A percentile compares a stretch with the other conserved stretches of the same genome.
Evolutionary conservation across 2,797 vertebrate genomes (phyloP).

Genomic region (Cottoperca gobio): DNA sequence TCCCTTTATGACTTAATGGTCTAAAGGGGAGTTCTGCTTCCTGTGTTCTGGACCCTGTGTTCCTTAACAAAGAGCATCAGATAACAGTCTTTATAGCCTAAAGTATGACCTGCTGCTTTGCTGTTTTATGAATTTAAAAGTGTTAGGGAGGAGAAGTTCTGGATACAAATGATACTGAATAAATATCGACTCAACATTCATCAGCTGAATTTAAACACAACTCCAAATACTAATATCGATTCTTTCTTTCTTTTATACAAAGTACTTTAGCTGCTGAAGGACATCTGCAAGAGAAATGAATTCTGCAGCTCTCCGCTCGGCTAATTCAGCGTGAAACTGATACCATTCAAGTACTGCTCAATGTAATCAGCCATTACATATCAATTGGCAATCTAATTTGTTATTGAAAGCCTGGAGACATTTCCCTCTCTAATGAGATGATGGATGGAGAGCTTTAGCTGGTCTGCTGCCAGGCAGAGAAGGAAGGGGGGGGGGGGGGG

Average conservation of each 20-base stretch:
- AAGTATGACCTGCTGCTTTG: background rate
- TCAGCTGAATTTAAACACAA: too few species aligned
- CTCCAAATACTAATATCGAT: background rate
- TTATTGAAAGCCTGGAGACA: slow-evolving; percentile 38
- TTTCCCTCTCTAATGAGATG: slow-evolving; percentile 41
- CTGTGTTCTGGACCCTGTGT: slow-evolving; percentile 7
- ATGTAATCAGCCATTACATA: slow-evolving; percentile 57
- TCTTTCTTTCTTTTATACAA: background rate
- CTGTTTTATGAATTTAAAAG: background rate
- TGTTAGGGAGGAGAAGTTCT: background rate
- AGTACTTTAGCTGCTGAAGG: background rate
- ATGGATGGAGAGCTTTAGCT: slow-evolving; percentile 41
- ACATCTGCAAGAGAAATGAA: slow-evolving; percentile 3
- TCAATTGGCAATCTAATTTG: slow-evolving; percentile 59
- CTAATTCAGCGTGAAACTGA: slow-evolving; percentile 37
- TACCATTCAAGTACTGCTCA: slow-evolving; percentile 22
- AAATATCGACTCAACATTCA: too few species aligned
- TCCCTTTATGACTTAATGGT: slow-evolving; percentile 26
- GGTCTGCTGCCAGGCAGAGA: background rate
- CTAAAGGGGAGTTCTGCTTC: slow-evolving; percentile 13
- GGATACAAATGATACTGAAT: too few species aligned
- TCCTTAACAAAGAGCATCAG: slow-evolving; percentile 8
- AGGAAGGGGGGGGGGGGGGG: background rate
- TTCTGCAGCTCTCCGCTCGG: slow-evolving; percentile 19
- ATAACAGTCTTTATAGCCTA: background rate